Conservation (phyloP, 2,113 vertebrate genomes). For the Clarias batrachus region DNA sequence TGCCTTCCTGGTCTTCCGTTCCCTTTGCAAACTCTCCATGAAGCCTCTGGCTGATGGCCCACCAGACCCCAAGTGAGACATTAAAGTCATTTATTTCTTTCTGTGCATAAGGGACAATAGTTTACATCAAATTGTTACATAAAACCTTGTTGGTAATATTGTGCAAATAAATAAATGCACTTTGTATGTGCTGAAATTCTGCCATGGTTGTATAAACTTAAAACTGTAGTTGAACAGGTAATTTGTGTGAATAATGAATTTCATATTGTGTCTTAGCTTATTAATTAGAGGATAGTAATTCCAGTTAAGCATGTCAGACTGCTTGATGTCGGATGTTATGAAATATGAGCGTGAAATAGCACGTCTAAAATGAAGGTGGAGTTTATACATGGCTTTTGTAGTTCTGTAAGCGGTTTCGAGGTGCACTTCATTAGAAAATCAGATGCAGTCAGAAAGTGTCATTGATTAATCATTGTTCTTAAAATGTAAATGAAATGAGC, state of each 20-base stretch:
- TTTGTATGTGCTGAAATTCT: not conserved
- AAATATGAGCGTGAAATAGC: not conserved
- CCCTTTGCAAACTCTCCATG: constrained; percentile 97
- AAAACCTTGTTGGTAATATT: too few species aligned
- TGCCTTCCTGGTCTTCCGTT: constrained; percentile 94
- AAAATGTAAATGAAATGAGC: not conserved
- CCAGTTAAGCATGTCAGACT: not conserved
- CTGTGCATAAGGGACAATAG: not conserved
- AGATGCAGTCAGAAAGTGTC: not conserved
- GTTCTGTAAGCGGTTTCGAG: not conserved
- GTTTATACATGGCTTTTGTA: not conserved
- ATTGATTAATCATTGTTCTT: not conserved
- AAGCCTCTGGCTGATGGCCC: constrained; percentile 94
- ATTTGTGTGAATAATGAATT: not conserved
- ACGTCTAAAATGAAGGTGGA: not conserved
- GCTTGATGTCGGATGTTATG: not conserved
- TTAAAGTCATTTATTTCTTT: not conserved
- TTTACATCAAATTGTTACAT: not conserved
- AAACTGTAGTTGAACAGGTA: not conserved
- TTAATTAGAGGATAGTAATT: not conserved
- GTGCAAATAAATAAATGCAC: not conserved
- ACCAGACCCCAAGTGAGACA: constrained; percentile 92
- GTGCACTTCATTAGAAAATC: not conserved
- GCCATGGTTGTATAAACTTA: not conserved
- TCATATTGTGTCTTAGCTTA: not conserved